A percentile compares a stretch with the other conserved stretches of the same genome.
phyloP scores from a whole-genome alignment of 2,888 invertebrate species.

The Drosophila subsilvestris region DNA sequence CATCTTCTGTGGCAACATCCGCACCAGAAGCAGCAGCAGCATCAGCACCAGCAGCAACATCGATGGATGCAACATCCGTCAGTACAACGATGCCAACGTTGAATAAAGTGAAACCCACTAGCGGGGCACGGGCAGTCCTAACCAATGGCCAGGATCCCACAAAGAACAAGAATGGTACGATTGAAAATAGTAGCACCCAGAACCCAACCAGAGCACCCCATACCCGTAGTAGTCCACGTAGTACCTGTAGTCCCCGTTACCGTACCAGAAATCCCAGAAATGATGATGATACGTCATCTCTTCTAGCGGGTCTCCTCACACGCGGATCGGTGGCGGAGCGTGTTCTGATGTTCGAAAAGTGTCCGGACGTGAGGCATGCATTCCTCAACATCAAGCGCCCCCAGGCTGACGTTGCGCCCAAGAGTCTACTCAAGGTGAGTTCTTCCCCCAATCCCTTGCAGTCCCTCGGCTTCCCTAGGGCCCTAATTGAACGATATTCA shows the following conservation, averaged over 20 bases:
- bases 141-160: conserved; percentile 79
- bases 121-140: conserved; percentile 86
- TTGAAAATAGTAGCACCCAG: conserved; percentile 74
- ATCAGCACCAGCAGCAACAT: conserved; percentile 30
- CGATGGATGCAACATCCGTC: conserved; percentile 59
- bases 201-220: conserved; percentile 5
- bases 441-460: not conserved
- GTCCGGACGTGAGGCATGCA: conserved; percentile 89
- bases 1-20: conserved; percentile 18
- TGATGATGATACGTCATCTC: conserved; percentile 11
- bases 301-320: conserved; percentile 90
- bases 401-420: conserved; percentile 76
- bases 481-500: not conserved
- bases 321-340: conserved; percentile 96
- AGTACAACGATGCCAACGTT: conserved; percentile 82
- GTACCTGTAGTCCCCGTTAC: not conserved
- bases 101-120: conserved; percentile 84
- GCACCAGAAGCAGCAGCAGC: conserved; percentile 32
- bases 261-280: conserved; percentile 19
- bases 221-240: not conserved
- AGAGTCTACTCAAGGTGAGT: conserved; percentile 79
- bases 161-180: not conserved
- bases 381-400: conserved; percentile 85
- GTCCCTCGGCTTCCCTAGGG: not conserved
- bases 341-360: conserved; percentile 95